Conservation (phyloP, 1,140 invertebrate genomes). For the Dreissena rostriformis region DNA sequence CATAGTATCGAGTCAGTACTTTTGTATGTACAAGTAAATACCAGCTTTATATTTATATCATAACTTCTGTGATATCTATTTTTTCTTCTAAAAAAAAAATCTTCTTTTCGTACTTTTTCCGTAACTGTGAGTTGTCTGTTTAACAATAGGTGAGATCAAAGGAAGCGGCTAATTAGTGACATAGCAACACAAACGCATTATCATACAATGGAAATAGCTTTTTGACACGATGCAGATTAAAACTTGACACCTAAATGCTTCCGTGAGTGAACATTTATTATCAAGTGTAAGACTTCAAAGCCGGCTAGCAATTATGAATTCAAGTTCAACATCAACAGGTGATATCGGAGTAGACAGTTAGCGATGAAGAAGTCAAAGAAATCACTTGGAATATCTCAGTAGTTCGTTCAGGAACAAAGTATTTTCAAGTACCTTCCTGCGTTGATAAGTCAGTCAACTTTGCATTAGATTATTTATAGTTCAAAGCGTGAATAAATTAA, state of each 20-base stretch:
- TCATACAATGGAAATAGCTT: slow-evolving; percentile 15
- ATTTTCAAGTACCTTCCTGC: neutral
- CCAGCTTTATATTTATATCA: no score
- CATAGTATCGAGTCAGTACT: no score
- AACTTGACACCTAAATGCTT: slow-evolving; percentile 39
- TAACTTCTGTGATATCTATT: neutral
- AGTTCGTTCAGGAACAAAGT: neutral
- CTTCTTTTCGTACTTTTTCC: no score
- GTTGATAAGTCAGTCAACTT: neutral
- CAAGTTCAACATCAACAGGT: slow-evolving; percentile 1
- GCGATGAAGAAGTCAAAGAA: neutral
- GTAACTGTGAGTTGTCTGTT: neutral
- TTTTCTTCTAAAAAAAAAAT: neutral
- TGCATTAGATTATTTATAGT: neutral
- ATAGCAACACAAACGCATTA: slow-evolving; percentile 41
- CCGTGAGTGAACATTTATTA: slow-evolving; percentile 42
- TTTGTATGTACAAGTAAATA: no score
- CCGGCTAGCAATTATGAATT: slow-evolving; percentile 3
- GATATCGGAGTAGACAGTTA: neutral
- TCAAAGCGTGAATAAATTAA: no score
- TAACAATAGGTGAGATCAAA: slow-evolving; percentile 38
- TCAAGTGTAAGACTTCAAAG: slow-evolving; percentile 45
- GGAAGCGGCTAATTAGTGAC: slow-evolving; percentile 39
- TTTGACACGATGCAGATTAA: slow-evolving; percentile 19
- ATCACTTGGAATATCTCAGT: neutral